phyloP scores from a whole-genome alignment of 35 echinoderm and acorn worm genomes.

The Apostichopus californicus region DNA sequence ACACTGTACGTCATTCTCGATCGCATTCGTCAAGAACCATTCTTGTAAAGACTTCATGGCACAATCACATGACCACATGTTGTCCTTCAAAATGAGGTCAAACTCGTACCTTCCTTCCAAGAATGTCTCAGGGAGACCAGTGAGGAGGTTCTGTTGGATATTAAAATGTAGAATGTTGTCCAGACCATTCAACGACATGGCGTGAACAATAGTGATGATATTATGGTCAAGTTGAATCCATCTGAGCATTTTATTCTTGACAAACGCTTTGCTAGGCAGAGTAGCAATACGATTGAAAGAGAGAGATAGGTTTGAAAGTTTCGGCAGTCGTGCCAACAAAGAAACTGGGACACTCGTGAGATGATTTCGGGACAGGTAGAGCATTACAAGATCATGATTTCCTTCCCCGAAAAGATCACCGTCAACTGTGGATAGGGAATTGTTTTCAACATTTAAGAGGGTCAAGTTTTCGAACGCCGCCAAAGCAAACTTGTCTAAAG shows the following conservation, averaged over 20 bases:
- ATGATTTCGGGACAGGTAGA: neutral
- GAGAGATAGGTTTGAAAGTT: neutral
- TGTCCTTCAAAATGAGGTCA: neutral
- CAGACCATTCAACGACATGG: neutral
- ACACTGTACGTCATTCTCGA: neutral
- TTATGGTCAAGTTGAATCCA: neutral
- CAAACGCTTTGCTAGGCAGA: neutral
- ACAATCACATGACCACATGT: neutral
- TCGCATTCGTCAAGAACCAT: neutral
- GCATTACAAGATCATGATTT: neutral
- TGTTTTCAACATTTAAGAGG: neutral
- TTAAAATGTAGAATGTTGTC: neutral
- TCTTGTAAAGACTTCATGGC: neutral
- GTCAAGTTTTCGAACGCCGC: neutral
- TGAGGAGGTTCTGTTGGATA: neutral
- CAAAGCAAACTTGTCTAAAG: neutral
- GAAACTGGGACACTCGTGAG: neutral
- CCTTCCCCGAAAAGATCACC: neutral
- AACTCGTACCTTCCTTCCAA: neutral
- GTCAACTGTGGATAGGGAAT: neutral
- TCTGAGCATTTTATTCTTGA: neutral
- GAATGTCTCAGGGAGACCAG: neutral
- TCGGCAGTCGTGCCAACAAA: neutral
- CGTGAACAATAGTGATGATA: neutral
- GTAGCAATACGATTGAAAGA: neutral